Base-by-base conservation (phyloP, 1,140 invertebrate genomes). In the Microplitis demolitor region DNA sequence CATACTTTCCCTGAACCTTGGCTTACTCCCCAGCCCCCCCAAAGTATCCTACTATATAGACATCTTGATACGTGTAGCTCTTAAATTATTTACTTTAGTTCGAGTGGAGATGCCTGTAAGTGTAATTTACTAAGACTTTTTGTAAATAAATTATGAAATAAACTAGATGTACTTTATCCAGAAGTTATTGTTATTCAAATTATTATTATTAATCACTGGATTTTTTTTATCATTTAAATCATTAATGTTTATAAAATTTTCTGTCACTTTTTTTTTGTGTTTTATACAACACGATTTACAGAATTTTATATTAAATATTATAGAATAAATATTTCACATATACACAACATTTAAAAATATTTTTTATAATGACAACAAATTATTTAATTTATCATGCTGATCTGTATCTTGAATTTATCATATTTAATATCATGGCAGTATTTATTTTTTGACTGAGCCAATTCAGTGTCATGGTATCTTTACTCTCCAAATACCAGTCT, bases 381-480 rank as follows among this genome's bases (percentile, higher is more conserved):
- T 24, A 6, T 76, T 68, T 78, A 78, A 69, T 77, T 72, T 77
- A 56, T 39, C 34, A 66, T 72, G 60, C 66, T 63, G 56, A 70
- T 68, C 71, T 66, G 51, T 61, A 73, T 37, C 71, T 60, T 68
- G 82, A 78, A 75, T 79, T 82, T 69, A 79, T 80, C 89, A 91
- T 91, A 74, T 90, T 91, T 35, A 93, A 83, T 67, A 93, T 90
- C 78, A 94, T 91, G 2, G 92, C 92, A 76, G 90, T 91, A 80
- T 94, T 91, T 56, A 94, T 91, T 87, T 93, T 93, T 50, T 89
- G 87, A 76, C 91, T 89, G 0, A 94, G 80, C 93, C 93, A 94
- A 39, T 87, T 83, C 24, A 94, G 82, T n/a, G 92, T 87, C 53
- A 90, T 87, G 24, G 79, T 77, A 66, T 93, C 91, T 16, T 90